These are phyloP conservation scores for Ceryle rudis DNA, from an alignment of 2,797 vertebrate genomes.

Conservation along the genomic window DNA sequence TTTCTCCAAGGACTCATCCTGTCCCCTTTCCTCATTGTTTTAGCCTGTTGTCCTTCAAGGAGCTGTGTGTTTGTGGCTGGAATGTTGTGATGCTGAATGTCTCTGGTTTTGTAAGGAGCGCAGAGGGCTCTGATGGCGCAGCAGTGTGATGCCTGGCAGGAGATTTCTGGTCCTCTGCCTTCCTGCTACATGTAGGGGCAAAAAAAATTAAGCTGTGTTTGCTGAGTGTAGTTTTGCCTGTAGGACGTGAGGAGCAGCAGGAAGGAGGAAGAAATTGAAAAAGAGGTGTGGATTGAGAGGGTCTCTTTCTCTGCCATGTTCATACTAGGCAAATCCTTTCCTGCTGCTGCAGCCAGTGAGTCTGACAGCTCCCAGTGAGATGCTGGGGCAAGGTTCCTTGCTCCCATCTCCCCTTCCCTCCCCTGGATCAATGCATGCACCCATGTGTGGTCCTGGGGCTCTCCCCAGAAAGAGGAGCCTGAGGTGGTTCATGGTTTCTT, in stretches of 20 bases:
- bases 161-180: background rate
- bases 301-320: background rate
- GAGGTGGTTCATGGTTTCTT: background rate
- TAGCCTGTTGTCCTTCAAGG: background rate
- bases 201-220: background rate
- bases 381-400: background rate
- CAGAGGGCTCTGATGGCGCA: background rate
- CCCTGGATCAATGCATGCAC: background rate
- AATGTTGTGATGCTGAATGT: background rate
- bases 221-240: too few relatives aligned
- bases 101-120: background rate
- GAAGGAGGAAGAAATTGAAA: background rate
- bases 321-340: background rate
- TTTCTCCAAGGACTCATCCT: background rate
- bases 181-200: accelerated
- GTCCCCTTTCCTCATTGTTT: background rate
- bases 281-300: background rate
- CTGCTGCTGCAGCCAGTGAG: background rate
- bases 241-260: background rate
- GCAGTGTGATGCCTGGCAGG: background rate
- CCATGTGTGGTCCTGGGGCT: accelerated
- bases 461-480: background rate
- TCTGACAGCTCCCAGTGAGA: background rate
- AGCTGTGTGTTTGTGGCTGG: background rate
- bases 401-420: background rate